A percentile compares a stretch with the other conserved stretches of the same genome.
These are phyloP conservation scores for Drosophila mettleri DNA, from an alignment of 2,888 invertebrate genomes.

Conservation along the genomic window DNA sequence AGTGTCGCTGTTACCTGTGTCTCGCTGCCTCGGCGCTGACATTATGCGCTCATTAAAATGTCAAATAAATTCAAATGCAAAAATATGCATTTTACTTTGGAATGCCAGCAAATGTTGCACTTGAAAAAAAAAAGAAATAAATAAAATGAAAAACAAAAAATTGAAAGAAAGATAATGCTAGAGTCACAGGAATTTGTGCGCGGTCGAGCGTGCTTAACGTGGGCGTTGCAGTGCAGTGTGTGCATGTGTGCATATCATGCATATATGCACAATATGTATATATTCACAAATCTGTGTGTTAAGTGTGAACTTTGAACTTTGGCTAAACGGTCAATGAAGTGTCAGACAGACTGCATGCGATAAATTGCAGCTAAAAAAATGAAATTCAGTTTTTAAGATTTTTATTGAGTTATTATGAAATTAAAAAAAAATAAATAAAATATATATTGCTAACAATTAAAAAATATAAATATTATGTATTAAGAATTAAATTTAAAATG, in stretches of 20 bases:
- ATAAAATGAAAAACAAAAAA: not conserved
- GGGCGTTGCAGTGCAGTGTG: constrained; percentile 11
- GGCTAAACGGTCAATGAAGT: constrained; percentile 45
- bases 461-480: too few species aligned
- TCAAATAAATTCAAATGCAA: constrained; percentile 76
- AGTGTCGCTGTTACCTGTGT: constrained; percentile 43
- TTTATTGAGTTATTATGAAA: too few species aligned
- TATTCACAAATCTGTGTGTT: constrained; percentile 30
- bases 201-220: constrained; percentile 15
- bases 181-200: constrained; percentile 22
- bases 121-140: constrained; percentile 45
- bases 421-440: too few species aligned
- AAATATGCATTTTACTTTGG: constrained; percentile 57
- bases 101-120: constrained; percentile 54
- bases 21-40: constrained; percentile 32
- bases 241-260: constrained; percentile 7
- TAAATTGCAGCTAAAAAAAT: not conserved
- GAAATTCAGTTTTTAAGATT: too few species aligned
- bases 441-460: too few species aligned
- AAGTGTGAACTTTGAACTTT: constrained; percentile 71
- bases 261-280: constrained; percentile 18
- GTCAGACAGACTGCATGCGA: not conserved
- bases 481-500: too few species aligned
- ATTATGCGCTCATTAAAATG: constrained; percentile 81
- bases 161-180: constrained; percentile 55